Base-by-base conservation (phyloP, 2,888 invertebrate genomes). In the Sclerodermus sp. region DNA sequence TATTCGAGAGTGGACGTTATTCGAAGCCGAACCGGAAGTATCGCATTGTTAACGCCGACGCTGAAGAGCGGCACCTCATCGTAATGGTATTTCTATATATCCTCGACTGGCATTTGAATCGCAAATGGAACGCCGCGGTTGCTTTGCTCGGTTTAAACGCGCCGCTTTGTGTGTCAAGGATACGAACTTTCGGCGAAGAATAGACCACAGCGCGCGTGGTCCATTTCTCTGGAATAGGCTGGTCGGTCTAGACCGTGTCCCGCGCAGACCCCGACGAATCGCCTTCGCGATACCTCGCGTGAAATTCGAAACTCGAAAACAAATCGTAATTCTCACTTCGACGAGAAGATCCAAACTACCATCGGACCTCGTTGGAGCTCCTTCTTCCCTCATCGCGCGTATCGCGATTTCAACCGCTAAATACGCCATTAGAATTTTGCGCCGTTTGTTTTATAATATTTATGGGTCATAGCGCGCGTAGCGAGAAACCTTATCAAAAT, bases 81-180 rank as follows among this genome's bases (percentile, higher is more conserved):
- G 40, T 42, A 42, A 37, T 34, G 47, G 45, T 49, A 51, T 53
- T 55, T 48, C 55, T 40, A 5, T 8, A 23, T 5, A 49, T 50
- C 47, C 37, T 47, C 45, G 50, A 3, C 47, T 46, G 50, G 51
- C 49, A 64, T 62, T 65, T 64, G 60, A 67, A 64, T 65, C 62
- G 55, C 58, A 64, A 65, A 67, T 62, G 60, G 49, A 51, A 60
- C 55, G 23, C 8, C 8, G 23, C 45, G 49, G 36, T 50, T 45
- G 48, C 45, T 54, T 54, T 47, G 48, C 45, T 42, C 53, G 45
- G 47, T 49, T 57, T 57, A 23, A 23, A 23, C 23, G 23, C 23
- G 43, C 42, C 44, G 51, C 46, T 66, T 62, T 63, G 47, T 62
- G 57, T 66, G 67, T 67, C 67, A 67, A 67, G 67, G 67, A 62